phyloP scores from a whole-genome alignment of 2,888 invertebrate species.

The Laothoe populi region DNA sequence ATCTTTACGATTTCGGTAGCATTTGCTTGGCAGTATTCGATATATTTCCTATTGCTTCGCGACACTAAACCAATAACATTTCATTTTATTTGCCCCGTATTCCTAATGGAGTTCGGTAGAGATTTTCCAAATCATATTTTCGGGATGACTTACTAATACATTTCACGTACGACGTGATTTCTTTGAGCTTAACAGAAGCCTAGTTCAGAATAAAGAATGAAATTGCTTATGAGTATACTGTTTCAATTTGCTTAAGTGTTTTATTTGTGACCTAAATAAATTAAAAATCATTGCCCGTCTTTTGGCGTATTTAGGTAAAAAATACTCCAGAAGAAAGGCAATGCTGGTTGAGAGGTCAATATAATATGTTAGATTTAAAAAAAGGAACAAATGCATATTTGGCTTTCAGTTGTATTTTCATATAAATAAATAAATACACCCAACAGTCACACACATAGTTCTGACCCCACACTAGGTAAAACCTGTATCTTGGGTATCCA shows the following conservation, averaged over 20 bases:
- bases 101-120: constrained; percentile 18
- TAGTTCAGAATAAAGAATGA: neutral
- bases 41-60: neutral
- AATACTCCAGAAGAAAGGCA: too few species aligned
- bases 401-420: too few species aligned
- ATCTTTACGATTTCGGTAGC: neutral
- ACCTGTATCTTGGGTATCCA: too few species aligned
- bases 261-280: neutral
- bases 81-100: neutral
- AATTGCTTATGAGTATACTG: neutral
- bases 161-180: constrained; percentile 4
- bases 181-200: neutral
- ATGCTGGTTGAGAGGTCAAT: too few species aligned
- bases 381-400: too few species aligned
- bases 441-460: too few species aligned
- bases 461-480: too few species aligned
- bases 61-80: constrained; percentile 12
- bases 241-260: neutral
- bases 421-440: too few species aligned
- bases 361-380: too few species aligned
- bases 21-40: neutral
- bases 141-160: constrained; percentile 22
- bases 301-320: too few species aligned
- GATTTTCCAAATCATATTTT: constrained; percentile 23
- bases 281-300: too few species aligned